Base-by-base conservation (phyloP, 2,888 invertebrate species). In the Acanthosepion lycidas region DNA sequence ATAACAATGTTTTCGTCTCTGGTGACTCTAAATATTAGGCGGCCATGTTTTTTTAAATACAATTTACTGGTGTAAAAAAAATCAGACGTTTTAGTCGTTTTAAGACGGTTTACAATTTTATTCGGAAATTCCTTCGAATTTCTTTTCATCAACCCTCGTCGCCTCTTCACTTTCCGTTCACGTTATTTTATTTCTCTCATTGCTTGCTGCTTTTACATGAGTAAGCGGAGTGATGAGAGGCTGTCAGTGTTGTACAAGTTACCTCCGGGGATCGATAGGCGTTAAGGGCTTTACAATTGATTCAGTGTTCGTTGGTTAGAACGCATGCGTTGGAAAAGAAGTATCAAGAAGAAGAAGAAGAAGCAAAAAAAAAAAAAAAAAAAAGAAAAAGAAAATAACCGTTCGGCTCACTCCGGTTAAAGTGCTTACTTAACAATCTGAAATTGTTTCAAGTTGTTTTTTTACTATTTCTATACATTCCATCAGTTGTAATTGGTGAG, bases 381-480 rank as follows among this genome's bases (percentile, higher is more conserved):
- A 28, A 6, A 78, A n/a, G n/a, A 78, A 78, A 4, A 78, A 78
- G 4, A n/a, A 78, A 64, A 6, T 4, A 78, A n/a, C n/a, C 18
- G 5, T 18, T n/a, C 78, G n/a, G n/a, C 78, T 78, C n/a, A 6
- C 15, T 18, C n/a, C n/a, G 78, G 78, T 78, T 78, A 78, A 78
- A 78, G 78, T 78, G 78, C 78, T 78, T 78, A 78, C 78, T 78
- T 78, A 78, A 78, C 78, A 78, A 78, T 78, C n/a, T 78, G 78
- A 78, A 78, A 78, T 78, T 78, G 78, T 78, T 78, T 78, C n/a
- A 78, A 78, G 78, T 78, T 78, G 78, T 78, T 78, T 9, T 78
- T n/a, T 78, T 78, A n/a, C 78, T 33, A n/a, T 78, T 78, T 78
- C 78, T 78, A 78, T 78, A 78, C 78, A 78, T 78, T 78, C 78